Evolutionary conservation across 2,888 invertebrate species (phyloP).

Genomic region (Sesamia inferens): DNA sequence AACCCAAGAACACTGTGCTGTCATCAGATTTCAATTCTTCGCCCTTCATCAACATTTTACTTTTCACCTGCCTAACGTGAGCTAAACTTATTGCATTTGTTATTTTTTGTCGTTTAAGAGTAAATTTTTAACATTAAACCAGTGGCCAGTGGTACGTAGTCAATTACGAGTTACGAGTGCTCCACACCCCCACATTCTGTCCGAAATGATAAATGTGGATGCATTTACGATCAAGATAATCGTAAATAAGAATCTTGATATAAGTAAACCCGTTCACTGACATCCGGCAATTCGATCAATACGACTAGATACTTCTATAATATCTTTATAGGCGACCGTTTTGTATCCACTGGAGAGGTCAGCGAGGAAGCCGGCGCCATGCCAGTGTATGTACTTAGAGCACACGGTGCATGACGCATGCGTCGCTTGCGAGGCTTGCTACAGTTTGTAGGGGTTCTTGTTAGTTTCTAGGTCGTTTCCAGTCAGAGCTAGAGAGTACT

Average conservation of each 20-base stretch:
- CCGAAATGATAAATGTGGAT: neutral
- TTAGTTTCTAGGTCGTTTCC: constrained; percentile 26
- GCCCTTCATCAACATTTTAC: no score
- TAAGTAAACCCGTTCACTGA: constrained; percentile 13
- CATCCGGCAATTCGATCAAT: constrained; percentile 21
- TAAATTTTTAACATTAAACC: no score
- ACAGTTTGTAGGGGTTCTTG: constrained; percentile 37
- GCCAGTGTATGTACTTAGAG: neutral
- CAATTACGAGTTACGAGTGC: neutral
- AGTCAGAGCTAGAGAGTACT: constrained; percentile 9
- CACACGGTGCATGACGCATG: neutral
- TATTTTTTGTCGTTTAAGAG: no score
- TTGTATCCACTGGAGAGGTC: neutral
- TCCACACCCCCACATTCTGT: no score
- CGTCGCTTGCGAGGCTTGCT: constrained; percentile 9
- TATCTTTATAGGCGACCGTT: constrained; percentile 7
- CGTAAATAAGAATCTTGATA: constrained; percentile 8
- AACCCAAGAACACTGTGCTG: no score
- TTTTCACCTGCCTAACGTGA: no score
- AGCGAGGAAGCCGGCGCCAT: constrained; percentile 3
- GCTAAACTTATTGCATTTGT: no score
- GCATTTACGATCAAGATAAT: constrained; percentile 10
- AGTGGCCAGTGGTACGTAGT: no score
- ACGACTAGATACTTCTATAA: constrained; percentile 3
- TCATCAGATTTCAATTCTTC: no score